Conservation (phyloP, 2,113 vertebrate species). For the Eptesicus fuscus region DNA sequence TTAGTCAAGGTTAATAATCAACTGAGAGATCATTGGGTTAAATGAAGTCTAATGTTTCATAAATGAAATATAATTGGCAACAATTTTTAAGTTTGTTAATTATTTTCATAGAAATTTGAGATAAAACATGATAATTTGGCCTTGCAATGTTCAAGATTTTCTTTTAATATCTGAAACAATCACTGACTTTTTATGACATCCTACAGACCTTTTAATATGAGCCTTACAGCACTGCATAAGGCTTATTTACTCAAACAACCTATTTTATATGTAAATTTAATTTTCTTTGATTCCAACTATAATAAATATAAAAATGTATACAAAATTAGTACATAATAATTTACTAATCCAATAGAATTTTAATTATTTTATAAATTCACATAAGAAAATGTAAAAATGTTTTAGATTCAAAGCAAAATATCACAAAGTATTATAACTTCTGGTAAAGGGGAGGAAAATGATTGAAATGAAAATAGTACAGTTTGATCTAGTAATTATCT, state of each 20-base stretch:
- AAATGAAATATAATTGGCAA: conserved; percentile 45
- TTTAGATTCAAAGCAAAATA: background rate
- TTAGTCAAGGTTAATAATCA: conserved; percentile 17
- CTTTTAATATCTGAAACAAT: conserved; percentile 2
- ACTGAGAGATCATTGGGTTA: conserved; percentile 14
- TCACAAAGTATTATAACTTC: background rate
- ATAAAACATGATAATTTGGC: background rate
- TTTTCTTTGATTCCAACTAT: background rate
- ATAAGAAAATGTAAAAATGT: background rate
- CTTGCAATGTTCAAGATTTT: background rate
- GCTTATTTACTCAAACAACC: background rate
- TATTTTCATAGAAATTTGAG: conserved; percentile 14
- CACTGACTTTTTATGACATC: background rate
- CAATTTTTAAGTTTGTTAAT: conserved; percentile 43
- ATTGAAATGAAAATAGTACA: conserved; percentile 30
- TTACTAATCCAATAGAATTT: background rate
- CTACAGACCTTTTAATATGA: background rate
- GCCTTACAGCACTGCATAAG: background rate
- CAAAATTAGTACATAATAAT: background rate
- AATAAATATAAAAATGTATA: background rate
- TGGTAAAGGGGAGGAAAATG: background rate
- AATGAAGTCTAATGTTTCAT: conserved; percentile 40
- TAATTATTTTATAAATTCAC: background rate
- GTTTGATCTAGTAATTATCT: background rate
- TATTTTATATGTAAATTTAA: background rate